Conservation (phyloP, 2,797 vertebrate species). For the Neostethus bicornis region DNA sequence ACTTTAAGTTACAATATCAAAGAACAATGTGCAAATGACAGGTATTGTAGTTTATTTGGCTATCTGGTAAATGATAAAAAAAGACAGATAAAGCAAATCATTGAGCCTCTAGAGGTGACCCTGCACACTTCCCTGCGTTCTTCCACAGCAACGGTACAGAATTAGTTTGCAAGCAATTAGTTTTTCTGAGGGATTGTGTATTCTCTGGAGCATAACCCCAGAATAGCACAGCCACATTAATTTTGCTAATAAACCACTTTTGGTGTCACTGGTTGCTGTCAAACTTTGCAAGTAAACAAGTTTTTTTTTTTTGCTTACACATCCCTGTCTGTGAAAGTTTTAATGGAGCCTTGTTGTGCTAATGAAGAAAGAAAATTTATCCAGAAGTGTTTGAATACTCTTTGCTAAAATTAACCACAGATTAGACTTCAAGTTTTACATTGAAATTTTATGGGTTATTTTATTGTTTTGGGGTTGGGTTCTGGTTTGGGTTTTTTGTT, state of each 20-base stretch:
- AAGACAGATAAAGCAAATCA: slow-evolving; percentile 45
- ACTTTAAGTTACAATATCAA: too few species aligned
- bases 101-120: slow-evolving; percentile 48
- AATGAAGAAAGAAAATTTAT: slow-evolving; percentile 33
- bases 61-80: too few species aligned
- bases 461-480: too few species aligned
- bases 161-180: slow-evolving; percentile 73
- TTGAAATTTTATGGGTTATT: too few species aligned
- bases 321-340: slow-evolving; percentile 29
- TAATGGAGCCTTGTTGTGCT: slow-evolving; percentile 20
- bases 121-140: slow-evolving; percentile 67
- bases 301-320: slow-evolving; percentile 48
- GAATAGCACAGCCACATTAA: slow-evolving; percentile 72
- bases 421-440: slow-evolving; percentile 2
- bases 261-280: slow-evolving; percentile 40
- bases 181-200: slow-evolving; percentile 65
- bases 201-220: slow-evolving; percentile 64
- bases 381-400: slow-evolving; percentile 14
- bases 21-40: slow-evolving; percentile 45
- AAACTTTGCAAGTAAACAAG: slow-evolving; percentile 55
- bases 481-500: too few species aligned
- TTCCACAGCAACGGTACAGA: slow-evolving; percentile 77
- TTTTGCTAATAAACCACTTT: slow-evolving; percentile 72
- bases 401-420: slow-evolving; percentile 26
- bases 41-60: background rate